Conservation (phyloP, 1,140 invertebrate genomes). For the Thaumetopoea pityocampa region DNA sequence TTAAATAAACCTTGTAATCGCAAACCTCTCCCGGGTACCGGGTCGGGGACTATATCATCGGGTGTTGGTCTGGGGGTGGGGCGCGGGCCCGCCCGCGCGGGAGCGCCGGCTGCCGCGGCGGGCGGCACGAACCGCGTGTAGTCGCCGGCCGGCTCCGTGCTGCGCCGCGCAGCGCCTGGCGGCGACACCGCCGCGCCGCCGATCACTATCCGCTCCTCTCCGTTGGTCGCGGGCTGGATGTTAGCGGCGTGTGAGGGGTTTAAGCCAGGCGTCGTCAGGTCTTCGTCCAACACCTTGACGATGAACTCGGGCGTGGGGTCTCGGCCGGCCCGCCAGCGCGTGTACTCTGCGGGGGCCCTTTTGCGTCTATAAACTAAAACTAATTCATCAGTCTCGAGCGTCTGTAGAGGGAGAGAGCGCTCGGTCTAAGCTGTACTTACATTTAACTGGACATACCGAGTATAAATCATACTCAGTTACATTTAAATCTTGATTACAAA, state of each 20-base stretch:
- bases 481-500: slow-evolving; percentile 27
- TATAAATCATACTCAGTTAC: slow-evolving; percentile 34
- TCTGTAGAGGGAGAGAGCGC: no score
- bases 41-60: slow-evolving; percentile 8
- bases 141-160: slow-evolving; percentile 22
- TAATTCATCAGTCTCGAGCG: no score
- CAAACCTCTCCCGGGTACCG: slow-evolving; percentile 46
- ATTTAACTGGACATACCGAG: slow-evolving; percentile 31
- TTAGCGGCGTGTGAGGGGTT: slow-evolving; percentile 43
- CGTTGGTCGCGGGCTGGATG: slow-evolving; percentile 39
- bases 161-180: slow-evolving; percentile 16
- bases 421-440: slow-evolving; percentile 37
- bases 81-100: slow-evolving; percentile 15
- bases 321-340: slow-evolving; percentile 46
- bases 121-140: slow-evolving; percentile 53
- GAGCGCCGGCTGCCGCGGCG: slow-evolving; percentile 23
- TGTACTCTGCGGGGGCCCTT: slow-evolving; percentile 50
- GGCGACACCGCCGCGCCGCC: slow-evolving; percentile 40
- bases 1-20: no score
- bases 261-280: slow-evolving; percentile 33
- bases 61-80: slow-evolving; percentile 12
- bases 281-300: slow-evolving; percentile 65
- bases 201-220: slow-evolving; percentile 45
- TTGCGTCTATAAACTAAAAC: slow-evolving; percentile 44
- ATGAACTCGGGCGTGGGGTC: slow-evolving; percentile 55